Evolutionary conservation across 1,140 invertebrate species (phyloP), one percentile per base, ranked within the genome.

Genomic region (Euura lappo): DNA sequence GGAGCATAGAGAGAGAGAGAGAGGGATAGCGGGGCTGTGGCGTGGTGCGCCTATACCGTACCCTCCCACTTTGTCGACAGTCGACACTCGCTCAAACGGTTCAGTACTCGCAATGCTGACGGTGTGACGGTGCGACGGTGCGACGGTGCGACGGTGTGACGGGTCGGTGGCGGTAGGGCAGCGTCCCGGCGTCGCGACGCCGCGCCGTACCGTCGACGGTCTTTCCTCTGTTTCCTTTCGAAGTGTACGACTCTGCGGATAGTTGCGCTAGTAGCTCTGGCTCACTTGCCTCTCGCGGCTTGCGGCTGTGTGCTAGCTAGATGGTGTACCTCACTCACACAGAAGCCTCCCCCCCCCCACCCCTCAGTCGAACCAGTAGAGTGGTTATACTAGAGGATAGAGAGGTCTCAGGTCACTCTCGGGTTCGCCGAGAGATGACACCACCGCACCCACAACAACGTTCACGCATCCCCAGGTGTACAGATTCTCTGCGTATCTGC

Each of bases 381-480:
- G 75, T 47, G 69, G 51, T 65, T 60, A 60, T 68, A 28, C 28
- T 28, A 4, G 44, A 11, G 47, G 69, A 68, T 13, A 65, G 69
- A 65, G 68, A 67, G 65, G 72, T 65, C 65, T 47, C 47, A 81
- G 82, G 79, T 84, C 80, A 81, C 79, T 85, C 78, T 43, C 72
- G 77, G 80, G 79, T 84, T 82, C 74, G 80, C 83, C 84, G 83
- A 84, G 81, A 86, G 84, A 86, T 86, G 85, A 85, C 84, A 85
- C 83, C 82, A 86, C 85, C 79, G 79, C 80, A 77, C 76, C 42
- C 45, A 74, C 67, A 73, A 79, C 77, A 78, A 79, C 77, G 77
- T 78, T 79, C 78, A 78, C 80, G 82, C 83, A 85, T 82, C 81
- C 83, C 83, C 83, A 83, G 60, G 60, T 13, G 8, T 10, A 10